Base-by-base conservation (phyloP, 2,113 vertebrate genomes). In the Cyprinodon tularosa region DNA sequence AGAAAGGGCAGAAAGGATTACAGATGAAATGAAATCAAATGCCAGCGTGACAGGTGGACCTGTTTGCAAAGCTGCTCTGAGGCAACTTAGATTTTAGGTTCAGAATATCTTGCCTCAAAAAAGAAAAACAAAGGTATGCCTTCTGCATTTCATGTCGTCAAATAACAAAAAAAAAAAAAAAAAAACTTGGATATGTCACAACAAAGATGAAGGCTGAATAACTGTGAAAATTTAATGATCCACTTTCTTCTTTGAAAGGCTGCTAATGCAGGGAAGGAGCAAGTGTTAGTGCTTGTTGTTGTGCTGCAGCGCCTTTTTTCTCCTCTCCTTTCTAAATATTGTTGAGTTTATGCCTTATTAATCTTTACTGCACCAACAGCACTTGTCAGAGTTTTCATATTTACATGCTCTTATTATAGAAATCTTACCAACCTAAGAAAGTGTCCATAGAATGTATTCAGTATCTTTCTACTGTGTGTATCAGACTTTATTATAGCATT, bases 151-250 rank as follows among this genome's bases (percentile, higher is more conserved):
- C 62, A n/a, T 71, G 67, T 73, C 71, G 77, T 82, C 72, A 76
- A 12, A 80, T 53, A 45, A 78, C 80, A 84, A 68, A 60, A 29
- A 63, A 60, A 29, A 29, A 29, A 29, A 29, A 29, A 64, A 82
- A 44, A 84, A 65, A 38, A 39, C 5, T 62, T 12, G 38, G 40
- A 75, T 39, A 37, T 77, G 74, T 79, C 67, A 70, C 44, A 7
- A 4, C 66, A 37, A 75, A 88, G 82, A 84, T 73, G 62, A 86
- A 89, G 85, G 80, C 81, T 79, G 65, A 80, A 48, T 44, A 69
- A 47, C 68, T 82, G 83, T 81, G 81, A 87, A 88, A 84, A 67
- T 66, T 29, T 81, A 81, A 88, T 84, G 80, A 81, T 62, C 47
- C 63, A 48, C 71, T 80, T 71, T 79, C 39, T 78, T 82, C 20